phyloP scores from a whole-genome alignment of 2,113 vertebrate genomes.

The Eupsittula cactorum region DNA sequence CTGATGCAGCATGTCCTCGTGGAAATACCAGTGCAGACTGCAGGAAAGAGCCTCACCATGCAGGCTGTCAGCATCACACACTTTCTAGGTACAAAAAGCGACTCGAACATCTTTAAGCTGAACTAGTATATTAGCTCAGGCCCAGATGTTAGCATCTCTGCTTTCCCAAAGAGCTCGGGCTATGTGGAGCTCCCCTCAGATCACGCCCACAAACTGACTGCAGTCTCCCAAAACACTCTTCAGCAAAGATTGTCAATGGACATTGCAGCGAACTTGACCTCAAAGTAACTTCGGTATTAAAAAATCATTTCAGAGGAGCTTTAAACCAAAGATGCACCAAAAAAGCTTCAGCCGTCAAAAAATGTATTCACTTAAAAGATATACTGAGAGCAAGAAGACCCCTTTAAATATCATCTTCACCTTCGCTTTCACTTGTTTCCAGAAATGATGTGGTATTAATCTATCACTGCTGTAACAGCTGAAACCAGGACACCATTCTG shows the following conservation, averaged over 20 bases:
- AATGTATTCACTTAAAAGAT: background rate
- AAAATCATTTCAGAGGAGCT: background rate
- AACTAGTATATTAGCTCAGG: background rate
- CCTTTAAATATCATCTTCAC: background rate
- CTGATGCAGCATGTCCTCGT: background rate
- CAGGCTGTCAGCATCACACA: background rate
- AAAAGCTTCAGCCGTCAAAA: background rate
- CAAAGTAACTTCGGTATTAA: background rate
- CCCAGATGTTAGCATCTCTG: background rate
- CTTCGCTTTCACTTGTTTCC: background rate
- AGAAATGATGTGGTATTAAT: background rate
- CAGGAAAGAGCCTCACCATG: background rate
- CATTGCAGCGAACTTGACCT: background rate
- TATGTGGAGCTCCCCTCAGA: background rate
- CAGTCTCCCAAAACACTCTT: background rate
- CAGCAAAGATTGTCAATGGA: background rate
- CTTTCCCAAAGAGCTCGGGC: accelerated
- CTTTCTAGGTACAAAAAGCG: background rate
- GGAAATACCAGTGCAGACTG: accelerated
- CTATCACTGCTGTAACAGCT: background rate
- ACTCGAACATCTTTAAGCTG: background rate
- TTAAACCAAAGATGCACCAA: background rate
- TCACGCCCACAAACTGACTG: background rate
- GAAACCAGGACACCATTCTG: background rate
- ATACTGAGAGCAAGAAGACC: background rate